phyloP scores from a whole-genome alignment of 2,888 invertebrate species.

The Sinohyriopsis cumingii region DNA sequence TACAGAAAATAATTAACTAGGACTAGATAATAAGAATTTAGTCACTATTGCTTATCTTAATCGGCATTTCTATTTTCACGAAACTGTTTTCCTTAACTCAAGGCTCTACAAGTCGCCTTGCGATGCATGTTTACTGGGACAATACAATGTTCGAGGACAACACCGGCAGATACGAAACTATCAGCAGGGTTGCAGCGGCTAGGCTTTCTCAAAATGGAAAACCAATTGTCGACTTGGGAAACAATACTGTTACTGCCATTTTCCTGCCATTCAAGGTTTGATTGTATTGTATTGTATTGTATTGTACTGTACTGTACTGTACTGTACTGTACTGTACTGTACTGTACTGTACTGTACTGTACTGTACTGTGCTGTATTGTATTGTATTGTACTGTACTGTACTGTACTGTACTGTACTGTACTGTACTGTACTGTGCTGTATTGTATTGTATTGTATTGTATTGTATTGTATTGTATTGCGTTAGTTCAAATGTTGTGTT shows the following conservation, averaged over 20 bases:
- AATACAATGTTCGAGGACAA: constrained; percentile 25
- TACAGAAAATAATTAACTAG: not conserved
- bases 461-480: no score
- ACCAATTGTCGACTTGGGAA: constrained; percentile 30
- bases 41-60: not conserved
- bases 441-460: no score
- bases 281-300: no score
- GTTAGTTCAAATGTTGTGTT: no score
- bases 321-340: not conserved
- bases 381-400: no score
- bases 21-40: not conserved
- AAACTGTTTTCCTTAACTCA: constrained; percentile 6
- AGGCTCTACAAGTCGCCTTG: constrained; percentile 4
- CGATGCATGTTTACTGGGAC: constrained; percentile 34
- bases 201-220: constrained; percentile 25
- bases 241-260: constrained; percentile 35
- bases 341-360: not conserved
- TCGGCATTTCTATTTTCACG: not conserved
- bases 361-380: no score
- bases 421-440: no score
- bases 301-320: no score
- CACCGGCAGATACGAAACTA: constrained; percentile 19
- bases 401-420: no score
- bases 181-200: constrained; percentile 41
- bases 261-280: constrained; percentile 43